Evolutionary conservation across 2,113 vertebrate genomes (phyloP), one percentile per base, ranked within the genome.

Genomic region (Hemiscyllium ocellatum): DNA sequence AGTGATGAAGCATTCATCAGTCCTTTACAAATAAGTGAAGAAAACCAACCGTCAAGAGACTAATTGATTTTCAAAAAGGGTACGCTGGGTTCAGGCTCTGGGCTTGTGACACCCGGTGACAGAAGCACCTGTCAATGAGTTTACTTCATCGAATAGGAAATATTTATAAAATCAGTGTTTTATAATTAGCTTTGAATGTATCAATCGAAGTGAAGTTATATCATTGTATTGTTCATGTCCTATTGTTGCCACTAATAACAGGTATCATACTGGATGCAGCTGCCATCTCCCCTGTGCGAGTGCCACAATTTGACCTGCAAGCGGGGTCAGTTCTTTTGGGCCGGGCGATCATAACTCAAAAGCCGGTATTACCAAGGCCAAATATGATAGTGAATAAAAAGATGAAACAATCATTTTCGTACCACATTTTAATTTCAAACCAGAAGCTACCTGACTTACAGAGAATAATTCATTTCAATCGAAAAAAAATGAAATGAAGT

Each of bases 371-470:
- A 72, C 3, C 15, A 95, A 95, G 37, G 94, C 66, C 22, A 95
- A 93, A 52, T 52, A 52, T 72, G 94, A 76, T 47, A 47, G 52
- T 52, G 68, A 52, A 72, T 61, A 95, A 95, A 50, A 52, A 52
- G 68, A 95, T 70, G 50, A 95, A 95, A 72, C 72, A 19, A 72
- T 95, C 68, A 95, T 95, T 95, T 61, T 20, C 8, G 61, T 72
- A 95, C 93, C 69, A 72, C 94, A 72, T 90, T 90, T 90, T 90
- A 61, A 61, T 90, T 90, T 90, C 52, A 33, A 24, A 90, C 68
- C 72, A 95, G 52, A 95, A 50, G 29, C 94, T 95, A 52, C 94
- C 37, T 6, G 94, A 95, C 47, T 95, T 72, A 26, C 72, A 95
- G 47, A 52, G 47, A 76, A 70, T 68, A 95, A 95, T 95, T 95